phyloP scores from a whole-genome alignment of 2,113 vertebrate species.

The Catharus bicknelli region DNA sequence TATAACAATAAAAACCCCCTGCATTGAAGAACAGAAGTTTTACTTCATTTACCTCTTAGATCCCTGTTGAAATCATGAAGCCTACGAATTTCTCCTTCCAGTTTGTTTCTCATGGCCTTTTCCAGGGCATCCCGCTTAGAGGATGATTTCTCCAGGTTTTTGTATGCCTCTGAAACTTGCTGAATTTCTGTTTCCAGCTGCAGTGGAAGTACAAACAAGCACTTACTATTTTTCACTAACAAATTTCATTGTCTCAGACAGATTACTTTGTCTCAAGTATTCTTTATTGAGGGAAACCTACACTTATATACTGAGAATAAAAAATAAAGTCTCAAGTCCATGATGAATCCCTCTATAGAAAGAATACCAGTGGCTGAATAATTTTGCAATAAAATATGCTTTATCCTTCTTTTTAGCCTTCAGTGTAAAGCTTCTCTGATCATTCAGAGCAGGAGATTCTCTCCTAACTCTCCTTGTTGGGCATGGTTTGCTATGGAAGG shows the following conservation, averaged over 20 bases:
- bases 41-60: constrained; percentile 85
- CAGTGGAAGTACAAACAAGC: not conserved
- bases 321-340: not conserved
- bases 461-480: not conserved
- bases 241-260: not conserved
- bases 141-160: constrained; percentile 95
- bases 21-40: not conserved
- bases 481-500: not conserved
- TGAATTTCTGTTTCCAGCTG: constrained; percentile 98
- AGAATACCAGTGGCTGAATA: not conserved
- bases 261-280: not conserved
- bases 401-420: not conserved
- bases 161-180: constrained; percentile 94
- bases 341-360: not conserved
- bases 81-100: constrained; percentile 94
- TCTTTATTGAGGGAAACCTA: not conserved
- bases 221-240: not conserved
- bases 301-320: not conserved
- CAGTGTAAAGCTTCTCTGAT: not conserved
- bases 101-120: constrained; percentile 97
- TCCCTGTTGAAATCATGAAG: constrained; percentile 98
- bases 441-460: not conserved
- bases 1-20: not conserved
- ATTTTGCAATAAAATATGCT: not conserved
- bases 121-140: constrained; percentile 93